Conservation (phyloP, 2,797 vertebrate species). For the Notolepis coatsorum region DNA sequence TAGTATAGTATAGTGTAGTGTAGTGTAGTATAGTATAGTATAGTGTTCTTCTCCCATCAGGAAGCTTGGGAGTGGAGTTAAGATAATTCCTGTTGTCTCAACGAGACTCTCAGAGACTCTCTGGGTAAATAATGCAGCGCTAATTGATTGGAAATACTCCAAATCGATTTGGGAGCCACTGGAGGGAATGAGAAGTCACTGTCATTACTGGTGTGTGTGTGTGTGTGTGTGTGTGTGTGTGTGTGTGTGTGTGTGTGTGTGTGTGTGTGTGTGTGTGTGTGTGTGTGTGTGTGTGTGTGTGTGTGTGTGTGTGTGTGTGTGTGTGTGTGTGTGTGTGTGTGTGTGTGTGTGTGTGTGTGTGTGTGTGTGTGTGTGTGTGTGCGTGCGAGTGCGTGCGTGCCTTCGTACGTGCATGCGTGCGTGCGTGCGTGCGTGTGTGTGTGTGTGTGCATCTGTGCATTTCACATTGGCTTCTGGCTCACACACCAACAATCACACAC, state of each 20-base stretch:
- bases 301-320: background rate
- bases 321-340: background rate
- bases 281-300: background rate
- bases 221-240: slow-evolving; percentile 7
- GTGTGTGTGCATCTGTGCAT: too few species aligned
- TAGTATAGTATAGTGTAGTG: too few species aligned
- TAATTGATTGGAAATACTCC: slow-evolving; percentile 66
- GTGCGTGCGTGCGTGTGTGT: too few species aligned
- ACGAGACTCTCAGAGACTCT: slow-evolving; percentile 33
- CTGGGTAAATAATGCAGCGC: slow-evolving; percentile 62
- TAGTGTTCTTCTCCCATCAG: slow-evolving; percentile 22
- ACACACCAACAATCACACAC: background rate
- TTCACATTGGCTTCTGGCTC: too few species aligned
- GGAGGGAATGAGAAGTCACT: slow-evolving; percentile 34
- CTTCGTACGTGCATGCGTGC: too few species aligned
- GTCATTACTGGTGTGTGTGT: slow-evolving; percentile 1
- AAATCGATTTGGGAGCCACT: slow-evolving; percentile 51
- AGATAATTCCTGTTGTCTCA: slow-evolving; percentile 54
- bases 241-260: background rate
- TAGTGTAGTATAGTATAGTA: too few species aligned
- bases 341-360: background rate
- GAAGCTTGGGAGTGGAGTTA: slow-evolving; percentile 22
- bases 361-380: too few species aligned
- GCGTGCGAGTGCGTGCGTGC: background rate
- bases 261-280: slow-evolving; percentile 3